Conservation (phyloP, 2,888 invertebrate species). For the Acleris literana region DNA sequence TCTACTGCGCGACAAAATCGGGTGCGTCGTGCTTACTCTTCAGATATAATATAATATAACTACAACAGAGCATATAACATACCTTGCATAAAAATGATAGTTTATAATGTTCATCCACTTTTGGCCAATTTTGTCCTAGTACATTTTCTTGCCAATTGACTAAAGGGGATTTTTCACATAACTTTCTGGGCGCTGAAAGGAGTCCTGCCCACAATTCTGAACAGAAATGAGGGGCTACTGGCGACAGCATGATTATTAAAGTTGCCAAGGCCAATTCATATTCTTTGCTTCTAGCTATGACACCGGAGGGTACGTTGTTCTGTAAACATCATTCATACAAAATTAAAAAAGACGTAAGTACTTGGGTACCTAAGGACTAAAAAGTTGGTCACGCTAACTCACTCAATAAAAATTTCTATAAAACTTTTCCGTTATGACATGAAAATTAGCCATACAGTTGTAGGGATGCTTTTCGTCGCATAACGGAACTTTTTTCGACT, state of each 20-base stretch:
- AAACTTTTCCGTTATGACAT: too few species aligned
- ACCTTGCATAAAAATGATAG: slow-evolving; percentile 87
- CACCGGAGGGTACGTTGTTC: slow-evolving; percentile 85
- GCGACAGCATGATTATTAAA: slow-evolving; percentile 93
- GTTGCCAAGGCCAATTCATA: slow-evolving; percentile 91
- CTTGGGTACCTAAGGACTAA: too few species aligned
- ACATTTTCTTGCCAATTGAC: slow-evolving; percentile 88
- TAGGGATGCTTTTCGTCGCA: too few species aligned
- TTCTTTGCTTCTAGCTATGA: slow-evolving; percentile 86
- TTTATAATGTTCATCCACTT: slow-evolving; percentile 87
- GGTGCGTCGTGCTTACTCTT: too few species aligned
- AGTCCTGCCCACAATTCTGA: slow-evolving; percentile 95
- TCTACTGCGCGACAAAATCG: too few species aligned
- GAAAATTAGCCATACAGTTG: too few species aligned
- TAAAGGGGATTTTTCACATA: slow-evolving; percentile 71
- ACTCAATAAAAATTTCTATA: too few species aligned
- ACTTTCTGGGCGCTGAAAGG: slow-evolving; percentile 84
- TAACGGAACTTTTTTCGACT: too few species aligned
- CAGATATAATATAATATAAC: too few species aligned
- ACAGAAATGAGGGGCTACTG: slow-evolving; percentile 95
- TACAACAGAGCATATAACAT: slow-evolving; percentile 24
- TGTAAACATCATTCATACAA: slow-evolving; percentile 46
- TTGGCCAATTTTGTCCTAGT: slow-evolving; percentile 90
- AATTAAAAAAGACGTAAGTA: slow-evolving; percentile 24
- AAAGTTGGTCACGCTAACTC: too few species aligned